Evolutionary conservation across 2,888 invertebrate species (phyloP).

Genomic region (Troglohyphantes excavatus): DNA sequence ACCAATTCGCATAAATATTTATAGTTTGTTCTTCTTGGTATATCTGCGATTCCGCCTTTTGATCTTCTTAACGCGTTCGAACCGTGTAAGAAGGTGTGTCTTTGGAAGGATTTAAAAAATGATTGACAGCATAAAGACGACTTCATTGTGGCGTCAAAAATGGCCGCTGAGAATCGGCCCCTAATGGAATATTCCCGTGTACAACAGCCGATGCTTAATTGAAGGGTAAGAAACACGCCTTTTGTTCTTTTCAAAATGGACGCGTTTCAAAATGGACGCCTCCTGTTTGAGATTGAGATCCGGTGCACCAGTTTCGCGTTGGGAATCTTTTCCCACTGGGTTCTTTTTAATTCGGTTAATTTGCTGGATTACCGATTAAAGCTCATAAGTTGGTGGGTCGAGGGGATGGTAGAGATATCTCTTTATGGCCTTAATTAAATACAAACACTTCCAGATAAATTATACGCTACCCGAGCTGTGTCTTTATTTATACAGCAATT

Average conservation of each 20-base stretch:
- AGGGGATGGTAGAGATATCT: neutral
- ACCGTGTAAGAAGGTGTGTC: neutral
- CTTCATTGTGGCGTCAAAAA: constrained; percentile 41
- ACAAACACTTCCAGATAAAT: neutral
- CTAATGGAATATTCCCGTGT: constrained; percentile 25
- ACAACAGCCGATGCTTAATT: constrained; percentile 32
- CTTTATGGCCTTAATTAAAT: constrained; percentile 34
- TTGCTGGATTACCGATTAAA: neutral
- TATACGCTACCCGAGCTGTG: neutral
- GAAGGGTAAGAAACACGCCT: constrained; percentile 17
- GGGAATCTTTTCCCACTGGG: too few species aligned
- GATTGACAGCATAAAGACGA: constrained; percentile 47
- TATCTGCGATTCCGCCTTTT: neutral
- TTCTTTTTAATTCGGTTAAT: too few species aligned
- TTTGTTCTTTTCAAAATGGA: neutral
- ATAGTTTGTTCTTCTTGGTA: constrained; percentile 2
- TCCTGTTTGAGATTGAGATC: neutral
- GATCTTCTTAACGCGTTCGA: constrained; percentile 4
- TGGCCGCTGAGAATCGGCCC: constrained; percentile 16
- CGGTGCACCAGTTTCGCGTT: neutral
- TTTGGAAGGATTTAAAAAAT: neutral
- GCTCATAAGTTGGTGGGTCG: constrained; percentile 10
- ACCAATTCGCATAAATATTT: constrained; percentile 24
- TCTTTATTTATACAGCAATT: constrained; percentile 19
- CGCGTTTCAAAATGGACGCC: neutral